Conservation (phyloP, 2,113 vertebrate species). For the Gymnocephalus cernua region DNA sequence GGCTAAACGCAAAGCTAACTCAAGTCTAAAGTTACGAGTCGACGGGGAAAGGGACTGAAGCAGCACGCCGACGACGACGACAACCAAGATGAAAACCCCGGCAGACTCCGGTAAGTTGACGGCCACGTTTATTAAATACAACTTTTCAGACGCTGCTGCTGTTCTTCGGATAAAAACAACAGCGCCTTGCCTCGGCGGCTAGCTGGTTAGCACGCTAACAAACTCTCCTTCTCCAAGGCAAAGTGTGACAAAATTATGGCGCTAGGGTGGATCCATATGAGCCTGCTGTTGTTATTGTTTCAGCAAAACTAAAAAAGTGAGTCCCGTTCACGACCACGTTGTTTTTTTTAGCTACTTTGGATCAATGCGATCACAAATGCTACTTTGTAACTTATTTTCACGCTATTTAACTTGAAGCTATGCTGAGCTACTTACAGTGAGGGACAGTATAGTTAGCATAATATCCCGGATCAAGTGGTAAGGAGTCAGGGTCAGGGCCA, state of each 20-base stretch:
- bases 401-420: background rate
- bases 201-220: slow-evolving; percentile 70
- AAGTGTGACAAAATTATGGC: slow-evolving; percentile 77
- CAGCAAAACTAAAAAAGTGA: background rate
- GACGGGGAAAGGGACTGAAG: slow-evolving; percentile 57
- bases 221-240: slow-evolving; percentile 63
- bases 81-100: slow-evolving; percentile 83
- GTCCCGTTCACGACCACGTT: background rate
- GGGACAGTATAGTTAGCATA: background rate
- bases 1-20: slow-evolving; percentile 63
- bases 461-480: slow-evolving; percentile 12
- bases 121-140: no score
- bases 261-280: slow-evolving; percentile 59
- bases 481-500: slow-evolving; percentile 24
- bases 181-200: slow-evolving; percentile 56
- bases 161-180: slow-evolving; percentile 52
- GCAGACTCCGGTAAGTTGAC: slow-evolving; percentile 80
- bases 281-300: slow-evolving; percentile 40
- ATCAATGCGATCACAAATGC: rapidly evolving
- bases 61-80: slow-evolving; percentile 34
- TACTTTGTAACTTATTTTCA: background rate
- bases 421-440: slow-evolving; percentile 4
- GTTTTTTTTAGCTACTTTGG: background rate
- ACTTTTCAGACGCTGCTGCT: background rate
- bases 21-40: slow-evolving; percentile 62